These are phyloP conservation scores for Philonicus albiceps DNA, from an alignment of 2,888 invertebrate genomes.

Conservation along the genomic window DNA sequence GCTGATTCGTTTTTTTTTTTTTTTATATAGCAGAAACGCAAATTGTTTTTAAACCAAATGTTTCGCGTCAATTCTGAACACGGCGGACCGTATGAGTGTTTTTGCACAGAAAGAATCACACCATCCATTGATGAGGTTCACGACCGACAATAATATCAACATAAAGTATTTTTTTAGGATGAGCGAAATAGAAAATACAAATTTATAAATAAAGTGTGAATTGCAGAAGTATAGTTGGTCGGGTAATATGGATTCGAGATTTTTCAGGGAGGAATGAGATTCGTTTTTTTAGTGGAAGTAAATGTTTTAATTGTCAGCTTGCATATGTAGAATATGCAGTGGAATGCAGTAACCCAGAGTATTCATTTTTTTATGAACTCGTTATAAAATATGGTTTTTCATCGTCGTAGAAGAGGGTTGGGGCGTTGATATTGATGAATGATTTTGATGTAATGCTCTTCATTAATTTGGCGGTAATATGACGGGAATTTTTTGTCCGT, in stretches of 20 bases:
- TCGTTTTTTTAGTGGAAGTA: not conserved
- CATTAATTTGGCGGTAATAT: too few relatives aligned
- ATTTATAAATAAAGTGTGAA: not conserved
- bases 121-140: not conserved
- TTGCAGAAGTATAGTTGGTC: not conserved
- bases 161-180: not conserved
- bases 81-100: not conserved
- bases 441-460: too few relatives aligned
- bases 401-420: too few relatives aligned
- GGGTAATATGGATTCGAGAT: not conserved
- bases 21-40: not conserved
- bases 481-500: too few relatives aligned
- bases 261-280: not conserved
- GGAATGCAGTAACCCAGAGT: too few relatives aligned
- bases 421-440: too few relatives aligned
- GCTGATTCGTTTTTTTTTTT: not conserved
- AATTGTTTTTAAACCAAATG: not conserved
- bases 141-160: not conserved
- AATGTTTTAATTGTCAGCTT: not conserved
- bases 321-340: too few relatives aligned
- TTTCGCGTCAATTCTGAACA: not conserved
- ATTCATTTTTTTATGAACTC: too few relatives aligned
- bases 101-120: not conserved
- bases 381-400: too few relatives aligned
- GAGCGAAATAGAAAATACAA: not conserved